phyloP scores from a whole-genome alignment of 2,797 vertebrate genomes.

The Petrocephalus sullivani region DNA sequence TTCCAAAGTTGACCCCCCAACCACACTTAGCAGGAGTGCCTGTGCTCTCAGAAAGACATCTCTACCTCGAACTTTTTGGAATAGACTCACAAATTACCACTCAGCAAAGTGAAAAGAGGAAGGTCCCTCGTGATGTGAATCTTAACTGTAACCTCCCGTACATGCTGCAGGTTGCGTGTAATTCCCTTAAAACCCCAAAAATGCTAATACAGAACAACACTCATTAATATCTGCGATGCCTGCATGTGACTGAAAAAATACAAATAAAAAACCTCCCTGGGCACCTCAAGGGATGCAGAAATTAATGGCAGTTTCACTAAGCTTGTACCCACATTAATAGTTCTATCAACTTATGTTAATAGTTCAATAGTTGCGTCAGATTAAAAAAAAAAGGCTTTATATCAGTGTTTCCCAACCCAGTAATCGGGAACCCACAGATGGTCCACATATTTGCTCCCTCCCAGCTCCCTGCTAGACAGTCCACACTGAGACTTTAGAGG shows the following conservation, averaged over 20 bases:
- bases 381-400: not conserved
- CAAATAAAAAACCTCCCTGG: not conserved
- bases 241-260: not conserved
- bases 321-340: not conserved
- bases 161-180: not conserved
- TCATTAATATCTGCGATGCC: not conserved
- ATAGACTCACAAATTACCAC: not conserved
- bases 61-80: not conserved
- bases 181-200: not conserved
- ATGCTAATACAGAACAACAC: not conserved
- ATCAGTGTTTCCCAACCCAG: not conserved
- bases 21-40: not conserved
- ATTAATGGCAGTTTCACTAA: constrained; percentile 15
- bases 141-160: not conserved
- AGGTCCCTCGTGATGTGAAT: not conserved
- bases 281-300: not conserved
- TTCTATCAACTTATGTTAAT: not conserved
- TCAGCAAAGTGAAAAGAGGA: not conserved
- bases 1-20: constrained; percentile 18
- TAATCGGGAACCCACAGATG: not conserved
- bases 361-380: not conserved
- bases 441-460: not conserved
- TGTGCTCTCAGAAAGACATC: not conserved
- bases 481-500: not conserved
- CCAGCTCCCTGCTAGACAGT: not conserved